Evolutionary conservation across 2,113 vertebrate genomes (phyloP).

Genomic region (Pseudonaja textilis): DNA sequence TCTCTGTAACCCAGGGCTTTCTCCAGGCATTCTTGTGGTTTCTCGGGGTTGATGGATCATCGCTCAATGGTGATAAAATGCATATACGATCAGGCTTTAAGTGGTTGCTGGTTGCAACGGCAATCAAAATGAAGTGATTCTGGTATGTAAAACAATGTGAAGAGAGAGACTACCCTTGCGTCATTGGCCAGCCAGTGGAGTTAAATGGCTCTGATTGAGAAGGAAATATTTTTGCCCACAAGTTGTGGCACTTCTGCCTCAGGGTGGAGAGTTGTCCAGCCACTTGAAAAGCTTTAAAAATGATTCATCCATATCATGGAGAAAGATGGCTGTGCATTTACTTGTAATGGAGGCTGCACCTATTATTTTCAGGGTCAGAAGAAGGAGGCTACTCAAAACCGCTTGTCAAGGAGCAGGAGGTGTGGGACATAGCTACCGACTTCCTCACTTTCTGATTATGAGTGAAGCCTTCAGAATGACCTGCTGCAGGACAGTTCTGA

Average conservation of each 20-base stretch:
- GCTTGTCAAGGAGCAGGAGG: background rate
- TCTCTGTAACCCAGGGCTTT: background rate
- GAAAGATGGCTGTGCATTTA: background rate
- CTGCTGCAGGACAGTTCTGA: background rate
- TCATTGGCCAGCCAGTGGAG: background rate
- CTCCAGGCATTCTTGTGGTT: background rate
- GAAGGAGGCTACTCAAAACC: background rate
- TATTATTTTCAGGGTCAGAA: background rate
- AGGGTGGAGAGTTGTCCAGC: background rate
- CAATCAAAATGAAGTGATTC: background rate
- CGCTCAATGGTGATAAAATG: background rate
- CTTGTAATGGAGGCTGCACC: background rate
- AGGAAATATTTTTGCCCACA: background rate
- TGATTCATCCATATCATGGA: background rate
- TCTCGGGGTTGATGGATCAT: background rate
- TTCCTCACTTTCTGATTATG: background rate
- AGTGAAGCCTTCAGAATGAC: background rate
- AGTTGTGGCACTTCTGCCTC: background rate
- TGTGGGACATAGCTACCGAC: background rate
- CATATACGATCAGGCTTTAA: background rate
- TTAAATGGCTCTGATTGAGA: background rate
- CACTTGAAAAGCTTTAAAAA: background rate
- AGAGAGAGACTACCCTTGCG: background rate
- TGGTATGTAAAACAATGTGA: background rate
- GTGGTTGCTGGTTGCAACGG: background rate